phyloP scores from a whole-genome alignment of 2,888 invertebrate genomes.

The Mantis religiosa region DNA sequence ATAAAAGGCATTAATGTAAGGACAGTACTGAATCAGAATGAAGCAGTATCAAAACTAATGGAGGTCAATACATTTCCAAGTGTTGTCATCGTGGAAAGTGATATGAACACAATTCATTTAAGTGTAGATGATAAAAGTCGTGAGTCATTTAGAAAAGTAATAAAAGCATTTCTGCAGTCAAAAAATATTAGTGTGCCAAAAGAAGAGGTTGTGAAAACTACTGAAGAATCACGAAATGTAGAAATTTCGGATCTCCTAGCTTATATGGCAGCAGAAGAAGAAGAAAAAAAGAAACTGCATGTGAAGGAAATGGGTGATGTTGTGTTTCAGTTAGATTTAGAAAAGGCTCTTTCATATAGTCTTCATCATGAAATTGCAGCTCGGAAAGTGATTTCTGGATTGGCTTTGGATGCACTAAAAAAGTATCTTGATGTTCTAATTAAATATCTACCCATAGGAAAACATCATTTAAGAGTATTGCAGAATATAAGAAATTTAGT shows the following conservation, averaged over 20 bases:
- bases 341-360: slow-evolving; percentile 78
- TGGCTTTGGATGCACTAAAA: slow-evolving; percentile 67
- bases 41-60: slow-evolving; percentile 49
- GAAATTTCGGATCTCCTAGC: slow-evolving; percentile 23
- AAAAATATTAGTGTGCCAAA: slow-evolving; percentile 29
- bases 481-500: slow-evolving; percentile 55
- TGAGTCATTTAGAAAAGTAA: slow-evolving; percentile 48
- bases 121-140: slow-evolving; percentile 46
- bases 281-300: slow-evolving; percentile 34
- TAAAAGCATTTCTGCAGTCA: slow-evolving; percentile 37
- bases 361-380: slow-evolving; percentile 79
- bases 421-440: slow-evolving; percentile 67
- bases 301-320: slow-evolving; percentile 50
- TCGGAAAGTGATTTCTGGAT: slow-evolving; percentile 63
- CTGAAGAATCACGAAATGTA: slow-evolving; percentile 46
- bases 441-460: slow-evolving; percentile 75
- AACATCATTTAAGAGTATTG: slow-evolving; percentile 62
- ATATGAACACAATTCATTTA: slow-evolving; percentile 44
- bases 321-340: slow-evolving; percentile 82
- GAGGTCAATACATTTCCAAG: slow-evolving; percentile 53
- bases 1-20: slow-evolving; percentile 55
- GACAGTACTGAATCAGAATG: slow-evolving; percentile 54
- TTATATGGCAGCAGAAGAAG: slow-evolving; percentile 27
- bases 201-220: slow-evolving; percentile 31
- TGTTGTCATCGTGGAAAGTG: slow-evolving; percentile 50